Percentiles rank a stretch among this genome's conserved stretches.
phyloP scores from a whole-genome alignment of 2,888 invertebrate genomes.

The Spilarctia lutea region DNA sequence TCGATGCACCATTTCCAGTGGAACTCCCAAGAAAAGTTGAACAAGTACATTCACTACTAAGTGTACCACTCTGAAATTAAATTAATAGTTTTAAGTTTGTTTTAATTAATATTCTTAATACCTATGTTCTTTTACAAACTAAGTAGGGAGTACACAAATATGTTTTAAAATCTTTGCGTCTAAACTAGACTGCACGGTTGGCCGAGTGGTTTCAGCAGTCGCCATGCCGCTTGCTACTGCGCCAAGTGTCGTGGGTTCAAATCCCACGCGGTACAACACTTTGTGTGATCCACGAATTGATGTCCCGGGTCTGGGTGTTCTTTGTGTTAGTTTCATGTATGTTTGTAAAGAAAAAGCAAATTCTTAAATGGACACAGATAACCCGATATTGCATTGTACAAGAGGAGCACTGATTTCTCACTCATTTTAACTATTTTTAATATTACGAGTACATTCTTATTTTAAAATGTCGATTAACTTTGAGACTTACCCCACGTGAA shows the following conservation, averaged over 20 bases:
- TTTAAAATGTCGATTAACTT: background rate
- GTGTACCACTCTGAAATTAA: slow-evolving; percentile 90
- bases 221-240: too few relatives aligned
- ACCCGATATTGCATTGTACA: background rate
- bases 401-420: background rate
- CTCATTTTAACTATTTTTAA: background rate
- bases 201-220: too few relatives aligned
- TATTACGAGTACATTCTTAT: background rate
- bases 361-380: background rate
- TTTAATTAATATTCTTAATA: background rate
- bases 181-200: too few relatives aligned
- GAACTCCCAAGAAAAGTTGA: slow-evolving; percentile 96
- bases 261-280: too few relatives aligned
- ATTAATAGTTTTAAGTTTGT: background rate
- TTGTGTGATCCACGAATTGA: too few relatives aligned
- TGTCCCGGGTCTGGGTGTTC: too few relatives aligned
- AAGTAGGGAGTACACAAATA: background rate
- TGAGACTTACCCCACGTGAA: slow-evolving; percentile 94
- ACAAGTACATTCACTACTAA: slow-evolving; percentile 96
- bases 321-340: too few relatives aligned
- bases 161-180: background rate
- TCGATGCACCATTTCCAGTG: slow-evolving; percentile 98
- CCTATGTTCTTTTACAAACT: background rate
- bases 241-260: too few relatives aligned
- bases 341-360: too few relatives aligned